A percentile compares a stretch with the other conserved stretches of the same genome.
phyloP scores from a whole-genome alignment of 2,888 invertebrate genomes.

The Chironomus tentans region DNA sequence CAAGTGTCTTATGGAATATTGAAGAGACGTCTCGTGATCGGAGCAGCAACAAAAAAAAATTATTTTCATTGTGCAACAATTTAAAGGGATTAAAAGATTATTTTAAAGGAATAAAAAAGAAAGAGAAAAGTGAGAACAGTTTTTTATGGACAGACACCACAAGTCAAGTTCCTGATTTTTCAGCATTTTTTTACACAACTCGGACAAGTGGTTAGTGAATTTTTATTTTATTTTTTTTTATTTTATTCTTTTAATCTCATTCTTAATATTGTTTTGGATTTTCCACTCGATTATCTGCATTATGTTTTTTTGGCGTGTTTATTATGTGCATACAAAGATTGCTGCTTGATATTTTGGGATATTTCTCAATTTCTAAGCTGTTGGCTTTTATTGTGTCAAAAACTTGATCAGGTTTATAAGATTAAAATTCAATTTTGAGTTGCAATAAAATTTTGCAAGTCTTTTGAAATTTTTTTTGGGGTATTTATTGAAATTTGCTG shows the following conservation, averaged over 20 bases:
- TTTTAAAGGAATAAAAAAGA: neutral
- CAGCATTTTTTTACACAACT: neutral
- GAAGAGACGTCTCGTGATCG: neutral
- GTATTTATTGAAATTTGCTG: too few relatives aligned
- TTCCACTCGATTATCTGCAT: neutral
- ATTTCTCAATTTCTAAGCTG: neutral
- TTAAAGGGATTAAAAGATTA: neutral
- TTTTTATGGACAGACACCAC: neutral
- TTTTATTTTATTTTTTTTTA: neutral
- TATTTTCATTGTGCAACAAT: neutral
- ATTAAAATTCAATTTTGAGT: too few relatives aligned
- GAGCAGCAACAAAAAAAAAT: neutral
- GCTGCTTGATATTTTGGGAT: neutral
- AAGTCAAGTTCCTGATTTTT: neutral
- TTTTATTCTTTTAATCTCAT: neutral
- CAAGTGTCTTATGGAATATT: slow-evolving; percentile 25
- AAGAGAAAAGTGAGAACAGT: neutral
- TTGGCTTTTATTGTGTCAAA: too few relatives aligned
- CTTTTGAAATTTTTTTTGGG: too few relatives aligned
- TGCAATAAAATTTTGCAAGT: too few relatives aligned
- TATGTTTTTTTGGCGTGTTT: neutral
- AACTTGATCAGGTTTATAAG: too few relatives aligned
- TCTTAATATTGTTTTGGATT: neutral
- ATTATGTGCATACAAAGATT: neutral
- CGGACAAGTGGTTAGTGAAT: neutral